Base-by-base conservation (phyloP, 2,888 invertebrate genomes). In the Urechis unicinctus region DNA sequence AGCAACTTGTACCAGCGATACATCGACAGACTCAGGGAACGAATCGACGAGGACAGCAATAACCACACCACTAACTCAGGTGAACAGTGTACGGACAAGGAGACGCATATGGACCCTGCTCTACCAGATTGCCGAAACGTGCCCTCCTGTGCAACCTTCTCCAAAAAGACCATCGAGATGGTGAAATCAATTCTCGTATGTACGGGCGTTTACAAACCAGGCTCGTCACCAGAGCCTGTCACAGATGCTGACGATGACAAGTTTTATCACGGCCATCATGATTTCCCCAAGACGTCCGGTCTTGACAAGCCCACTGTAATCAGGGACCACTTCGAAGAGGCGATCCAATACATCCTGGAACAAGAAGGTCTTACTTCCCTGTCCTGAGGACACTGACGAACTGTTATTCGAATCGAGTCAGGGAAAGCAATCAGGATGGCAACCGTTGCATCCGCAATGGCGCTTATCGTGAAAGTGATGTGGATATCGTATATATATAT, bases 1-100 rank as follows among this genome's bases (percentile, higher is more conserved):
- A 71, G 74, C 41, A 78, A 78, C 57, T 65, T 77, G 26, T 77
- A 77, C 61, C 70, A 77, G 59, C 63, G 72, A 3, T 75, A 69
- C 65, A 60, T 72, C 44, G 61, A 65, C 48, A 49, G 62, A 13
- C 50, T 62, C 29, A 42, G 48, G 28, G 52, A 52, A 30, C 66
- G 67, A 43, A 49, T 48, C 36, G 47, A 57, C 50, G 41, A 45
- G 47, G 47, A 49, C 45, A 52, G 25, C 49, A 30, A 43, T 43
- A 53, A 56, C 25, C 43, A 50, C 17, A 28, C 17, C 50, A 52
- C 47, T 29, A 46, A 54, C 43, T 29, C 31, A 13, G 45, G 57
- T 17, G n/a, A n/a, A n/a, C n/a, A n/a, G n/a, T n/a, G n/a, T n/a
- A n/a, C n/a, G 26, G 44, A 28, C 28, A 48, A 42, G 13, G 49